Conservation (phyloP, 2,888 invertebrate genomes). For the Thymelicus lineola region DNA sequence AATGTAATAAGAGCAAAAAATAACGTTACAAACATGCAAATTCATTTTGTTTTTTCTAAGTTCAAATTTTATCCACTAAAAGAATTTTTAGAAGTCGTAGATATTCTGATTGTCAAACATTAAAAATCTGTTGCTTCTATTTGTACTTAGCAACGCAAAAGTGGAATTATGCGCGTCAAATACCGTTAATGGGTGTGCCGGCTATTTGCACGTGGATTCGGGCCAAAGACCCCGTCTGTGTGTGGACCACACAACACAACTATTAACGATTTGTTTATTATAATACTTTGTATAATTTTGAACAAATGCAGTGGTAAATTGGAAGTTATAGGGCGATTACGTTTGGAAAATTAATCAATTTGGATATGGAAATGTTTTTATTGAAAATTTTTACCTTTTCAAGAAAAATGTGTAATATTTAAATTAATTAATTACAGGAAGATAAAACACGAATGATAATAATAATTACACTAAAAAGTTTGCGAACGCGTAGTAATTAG, state of each 20-base stretch:
- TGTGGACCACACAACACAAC: slow-evolving; percentile 55
- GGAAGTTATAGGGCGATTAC: not conserved
- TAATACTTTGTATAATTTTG: slow-evolving; percentile 16
- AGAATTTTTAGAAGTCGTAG: not conserved
- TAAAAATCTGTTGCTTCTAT: slow-evolving; percentile 22
- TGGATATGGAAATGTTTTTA: no score
- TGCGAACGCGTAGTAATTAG: no score
- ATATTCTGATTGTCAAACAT: slow-evolving; percentile 5
- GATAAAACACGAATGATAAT: no score
- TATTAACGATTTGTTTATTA: slow-evolving; percentile 35
- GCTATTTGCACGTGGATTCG: slow-evolving; percentile 65
- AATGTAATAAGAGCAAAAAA: no score
- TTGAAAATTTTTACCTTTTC: no score
- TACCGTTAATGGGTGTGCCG: slow-evolving; percentile 70
- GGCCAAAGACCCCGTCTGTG: slow-evolving; percentile 64
- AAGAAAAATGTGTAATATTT: no score
- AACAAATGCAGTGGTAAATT: not conserved
- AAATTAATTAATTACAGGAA: no score
- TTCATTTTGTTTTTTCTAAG: no score
- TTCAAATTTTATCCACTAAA: no score
- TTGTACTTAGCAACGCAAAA: slow-evolving; percentile 42
- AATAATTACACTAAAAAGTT: no score
- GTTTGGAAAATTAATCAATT: no score
- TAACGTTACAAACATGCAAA: no score
- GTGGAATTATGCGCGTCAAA: slow-evolving; percentile 54